Evolutionary conservation across 2,113 vertebrate species (phyloP).

Genomic region (Lamprotornis superbus): DNA sequence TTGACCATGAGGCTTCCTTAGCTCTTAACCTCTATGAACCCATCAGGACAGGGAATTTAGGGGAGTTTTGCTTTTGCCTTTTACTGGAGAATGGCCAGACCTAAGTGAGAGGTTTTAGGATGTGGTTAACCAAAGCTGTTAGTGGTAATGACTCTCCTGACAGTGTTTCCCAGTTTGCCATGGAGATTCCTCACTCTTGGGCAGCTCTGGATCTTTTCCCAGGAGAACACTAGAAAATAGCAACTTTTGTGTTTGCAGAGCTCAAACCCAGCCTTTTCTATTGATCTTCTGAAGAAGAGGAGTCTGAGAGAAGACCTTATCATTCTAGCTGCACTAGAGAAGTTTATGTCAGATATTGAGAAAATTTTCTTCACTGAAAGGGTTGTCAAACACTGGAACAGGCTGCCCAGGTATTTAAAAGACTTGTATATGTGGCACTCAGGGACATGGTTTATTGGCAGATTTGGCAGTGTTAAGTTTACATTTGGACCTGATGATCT

Average conservation of each 20-base stretch:
- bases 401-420: neutral
- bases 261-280: neutral
- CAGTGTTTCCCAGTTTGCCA: neutral
- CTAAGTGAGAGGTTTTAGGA: neutral
- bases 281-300: neutral
- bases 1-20: neutral
- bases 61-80: neutral
- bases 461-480: neutral
- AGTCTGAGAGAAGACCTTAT: neutral
- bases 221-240: neutral
- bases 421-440: neutral
- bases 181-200: neutral
- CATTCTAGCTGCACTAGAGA: neutral
- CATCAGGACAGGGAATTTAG: neutral
- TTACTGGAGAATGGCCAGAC: neutral
- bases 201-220: neutral
- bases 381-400: neutral
- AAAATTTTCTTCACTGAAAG: neutral
- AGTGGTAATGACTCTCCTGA: neutral
- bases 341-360: neutral
- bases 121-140: neutral
- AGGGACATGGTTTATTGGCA: neutral
- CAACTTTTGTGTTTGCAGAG: neutral
- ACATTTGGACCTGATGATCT: neutral
- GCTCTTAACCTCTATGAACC: neutral